Base-by-base conservation (phyloP, 2,113 vertebrate species). In the Tetrax tetrax region DNA sequence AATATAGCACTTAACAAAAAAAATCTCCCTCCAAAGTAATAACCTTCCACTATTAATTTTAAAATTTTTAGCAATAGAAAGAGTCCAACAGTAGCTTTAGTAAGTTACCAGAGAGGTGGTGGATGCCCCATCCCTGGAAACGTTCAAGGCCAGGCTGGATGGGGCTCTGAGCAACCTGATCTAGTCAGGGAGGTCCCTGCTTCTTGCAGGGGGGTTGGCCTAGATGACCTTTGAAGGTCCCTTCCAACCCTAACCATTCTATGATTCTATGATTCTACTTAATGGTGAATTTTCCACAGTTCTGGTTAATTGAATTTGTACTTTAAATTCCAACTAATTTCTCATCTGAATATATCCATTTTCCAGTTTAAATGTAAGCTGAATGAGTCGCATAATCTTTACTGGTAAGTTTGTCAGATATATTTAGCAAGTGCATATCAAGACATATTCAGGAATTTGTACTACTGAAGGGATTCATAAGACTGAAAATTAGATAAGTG, bases 11-110 rank as follows among this genome's bases (percentile, higher is more conserved):
- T 61, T 45, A 18, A 35, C 3, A 53, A 76, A 61, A 59, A 48
- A 22, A 16, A 4, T 3, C 5, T 38, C 3, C 4, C 4, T 2
- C 3, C 4, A 54, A 15, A 59, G 50, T 16, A 63, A 68, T 33
- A 5, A 33, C 7, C 3, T 83, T 69, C 7, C 6, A 48, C 18
- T 65, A 5, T 45, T 45, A 77, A 35, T 86, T 90, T 89, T 48
- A 53, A 56, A 65, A 38, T 27, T 87, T 6, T 28, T 79, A 43
- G 10, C 45, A 4, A 14, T 7, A 47, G 56, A 37, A 77, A 8
- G 51, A 45, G 5, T 37, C 14, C 8, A 63, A 28, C 3, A 35
- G 15, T 21, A 80, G 4, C 2, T 91, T 86, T 61, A 45, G 5
- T 28, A 31, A 54, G 47, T 50, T 8, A n/a, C n/a, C n/a, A n/a